Evolutionary conservation across 2,113 vertebrate genomes (phyloP).

Genomic region (Delphinapterus leucas): DNA sequence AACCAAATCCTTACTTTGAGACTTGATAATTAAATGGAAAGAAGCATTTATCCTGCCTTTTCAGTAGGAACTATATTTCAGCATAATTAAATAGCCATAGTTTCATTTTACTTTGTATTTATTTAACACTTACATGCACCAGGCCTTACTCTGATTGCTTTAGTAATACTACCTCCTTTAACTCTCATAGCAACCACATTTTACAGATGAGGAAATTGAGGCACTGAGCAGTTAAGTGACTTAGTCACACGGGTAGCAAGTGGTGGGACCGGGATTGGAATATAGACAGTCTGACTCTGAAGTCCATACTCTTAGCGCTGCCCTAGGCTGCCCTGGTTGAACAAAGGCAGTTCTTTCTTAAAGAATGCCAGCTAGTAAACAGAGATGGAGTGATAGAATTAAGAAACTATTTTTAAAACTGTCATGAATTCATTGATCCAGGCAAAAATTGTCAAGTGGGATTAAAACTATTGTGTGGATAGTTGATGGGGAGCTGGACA

Average conservation of each 20-base stretch:
- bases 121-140: slow-evolving; percentile 53
- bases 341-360: not conserved
- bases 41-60: slow-evolving; percentile 69
- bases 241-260: not conserved
- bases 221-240: not conserved
- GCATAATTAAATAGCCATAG: slow-evolving; percentile 60
- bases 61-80: slow-evolving; percentile 66
- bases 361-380: not conserved
- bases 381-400: not conserved
- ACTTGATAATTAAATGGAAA: slow-evolving; percentile 73
- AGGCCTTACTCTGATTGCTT: slow-evolving; percentile 47
- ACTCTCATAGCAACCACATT: not conserved
- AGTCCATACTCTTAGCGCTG: not conserved
- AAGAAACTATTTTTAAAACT: not conserved
- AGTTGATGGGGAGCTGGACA: not conserved
- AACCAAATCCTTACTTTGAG: slow-evolving; percentile 72
- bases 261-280: not conserved
- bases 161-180: slow-evolving; percentile 19
- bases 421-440: slow-evolving; percentile 35
- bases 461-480: slow-evolving; percentile 24
- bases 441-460: not conserved
- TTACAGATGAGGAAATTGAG: slow-evolving; percentile 23
- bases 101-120: slow-evolving; percentile 62
- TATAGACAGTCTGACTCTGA: not conserved
- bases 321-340: not conserved